These are phyloP conservation scores for Florisuga fusca DNA, from an alignment of 2,797 vertebrate genomes.

Conservation along the genomic window DNA sequence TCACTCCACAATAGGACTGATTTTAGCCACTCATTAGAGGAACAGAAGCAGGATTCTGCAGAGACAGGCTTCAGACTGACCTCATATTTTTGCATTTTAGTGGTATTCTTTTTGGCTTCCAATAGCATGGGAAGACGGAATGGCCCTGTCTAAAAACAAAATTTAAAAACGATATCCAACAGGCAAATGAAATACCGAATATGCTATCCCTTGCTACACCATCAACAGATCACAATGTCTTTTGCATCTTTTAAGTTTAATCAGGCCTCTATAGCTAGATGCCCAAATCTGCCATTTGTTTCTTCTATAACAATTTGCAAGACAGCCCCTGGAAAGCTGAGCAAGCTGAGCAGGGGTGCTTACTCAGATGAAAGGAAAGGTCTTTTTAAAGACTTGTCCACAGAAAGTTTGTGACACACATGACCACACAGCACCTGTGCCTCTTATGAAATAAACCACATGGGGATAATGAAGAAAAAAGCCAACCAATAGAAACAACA, in stretches of 20 bases:
- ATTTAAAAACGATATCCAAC: slow-evolving; percentile 35
- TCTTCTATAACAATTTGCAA: slow-evolving; percentile 48
- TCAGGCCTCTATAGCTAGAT: slow-evolving; percentile 37
- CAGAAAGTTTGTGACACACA: not conserved
- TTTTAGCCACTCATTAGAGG: not conserved
- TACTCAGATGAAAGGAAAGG: slow-evolving; percentile 18
- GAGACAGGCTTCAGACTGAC: not conserved
- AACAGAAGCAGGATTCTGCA: not conserved
- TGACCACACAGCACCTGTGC: not conserved
- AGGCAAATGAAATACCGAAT: slow-evolving; percentile 45
- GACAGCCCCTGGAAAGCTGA: slow-evolving; percentile 11
- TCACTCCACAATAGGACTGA: not conserved
- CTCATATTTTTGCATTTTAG: not conserved
- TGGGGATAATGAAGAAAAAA: not conserved
- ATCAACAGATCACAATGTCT: slow-evolving; percentile 24
- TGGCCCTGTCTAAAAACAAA: not conserved
- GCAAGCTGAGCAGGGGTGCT: not conserved
- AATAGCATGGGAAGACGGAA: not conserved
- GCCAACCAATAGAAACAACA: not conserved
- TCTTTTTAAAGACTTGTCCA: slow-evolving; percentile 13
- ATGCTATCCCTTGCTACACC: not conserved
- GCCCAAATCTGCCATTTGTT: not conserved
- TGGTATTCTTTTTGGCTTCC: not conserved
- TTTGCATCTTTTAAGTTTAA: slow-evolving; percentile 7
- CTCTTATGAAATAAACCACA: not conserved